These are phyloP conservation scores for Pollimyrus isidori DNA, from an alignment of 2,113 vertebrate genomes.

Conservation along the genomic window DNA sequence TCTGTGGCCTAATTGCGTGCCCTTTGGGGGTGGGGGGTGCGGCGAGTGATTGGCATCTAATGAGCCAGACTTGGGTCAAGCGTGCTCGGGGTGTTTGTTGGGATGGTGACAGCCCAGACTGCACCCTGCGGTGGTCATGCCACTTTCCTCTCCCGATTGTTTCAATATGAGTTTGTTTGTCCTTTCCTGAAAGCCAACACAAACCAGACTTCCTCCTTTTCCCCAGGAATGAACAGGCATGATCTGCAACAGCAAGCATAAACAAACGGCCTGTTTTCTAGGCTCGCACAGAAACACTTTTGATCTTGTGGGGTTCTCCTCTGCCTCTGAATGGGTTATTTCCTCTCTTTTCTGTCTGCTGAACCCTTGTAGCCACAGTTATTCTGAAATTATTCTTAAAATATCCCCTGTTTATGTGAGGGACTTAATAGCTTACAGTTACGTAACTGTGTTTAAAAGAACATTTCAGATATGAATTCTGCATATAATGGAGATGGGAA, in stretches of 20 bases:
- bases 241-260: constrained; percentile 42
- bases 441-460: background rate
- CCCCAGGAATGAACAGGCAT: constrained; percentile 34
- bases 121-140: constrained; percentile 30
- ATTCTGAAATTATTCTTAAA: background rate
- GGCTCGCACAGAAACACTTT: constrained; percentile 11
- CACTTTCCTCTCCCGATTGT: constrained; percentile 42
- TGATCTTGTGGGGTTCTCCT: constrained; percentile 28
- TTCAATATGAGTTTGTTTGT: constrained; percentile 62
- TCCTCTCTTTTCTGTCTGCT: background rate
- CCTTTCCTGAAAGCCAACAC: constrained; percentile 51
- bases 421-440: constrained; percentile 6
- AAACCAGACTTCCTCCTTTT: constrained; percentile 54
- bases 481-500: background rate
- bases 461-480: background rate
- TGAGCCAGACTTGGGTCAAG: constrained; percentile 49
- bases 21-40: constrained; percentile 9
- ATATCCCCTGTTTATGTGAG: constrained; percentile 5
- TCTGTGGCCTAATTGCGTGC: constrained; percentile 35
- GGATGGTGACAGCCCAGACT: constrained; percentile 40
- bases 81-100: constrained; percentile 45
- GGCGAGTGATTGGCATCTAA: constrained; percentile 56
- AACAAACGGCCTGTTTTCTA: constrained; percentile 50
- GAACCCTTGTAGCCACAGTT: background rate
- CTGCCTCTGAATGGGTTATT: constrained; percentile 17